A percentile compares a stretch with the other conserved stretches of the same genome.
These are phyloP conservation scores for Hyperopisus bebe DNA, from an alignment of 2,113 vertebrate genomes.

Conservation along the genomic window DNA sequence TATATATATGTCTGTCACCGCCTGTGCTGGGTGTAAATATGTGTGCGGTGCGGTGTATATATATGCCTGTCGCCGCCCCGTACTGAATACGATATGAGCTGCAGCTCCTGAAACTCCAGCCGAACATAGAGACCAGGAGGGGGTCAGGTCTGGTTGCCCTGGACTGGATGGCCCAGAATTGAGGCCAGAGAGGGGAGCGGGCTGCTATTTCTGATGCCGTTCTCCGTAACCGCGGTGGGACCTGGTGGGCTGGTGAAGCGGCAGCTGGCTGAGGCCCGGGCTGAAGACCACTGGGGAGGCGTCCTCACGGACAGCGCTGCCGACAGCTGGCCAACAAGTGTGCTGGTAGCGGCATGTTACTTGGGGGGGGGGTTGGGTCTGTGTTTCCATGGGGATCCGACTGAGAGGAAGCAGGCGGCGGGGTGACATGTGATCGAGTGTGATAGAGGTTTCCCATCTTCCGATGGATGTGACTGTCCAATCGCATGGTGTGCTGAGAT, in stretches of 20 bases:
- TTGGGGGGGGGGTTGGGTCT: not conserved
- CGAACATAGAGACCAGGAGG: not conserved
- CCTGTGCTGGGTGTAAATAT: not conserved
- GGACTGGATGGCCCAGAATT: not conserved
- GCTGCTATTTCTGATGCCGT: not conserved
- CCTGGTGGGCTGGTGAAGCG: not conserved
- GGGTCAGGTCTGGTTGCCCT: not conserved
- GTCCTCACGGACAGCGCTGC: not conserved
- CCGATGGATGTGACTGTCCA: too few species aligned
- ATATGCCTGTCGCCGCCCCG: too few species aligned
- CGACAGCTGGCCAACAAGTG: not conserved
- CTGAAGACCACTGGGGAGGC: not conserved
- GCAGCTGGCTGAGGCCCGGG: not conserved
- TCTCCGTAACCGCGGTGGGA: not conserved
- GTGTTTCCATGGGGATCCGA: constrained; percentile 1
- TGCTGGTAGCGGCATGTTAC: not conserved
- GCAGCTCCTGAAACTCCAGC: not conserved
- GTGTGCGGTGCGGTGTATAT: too few species aligned
- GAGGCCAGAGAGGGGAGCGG: not conserved
- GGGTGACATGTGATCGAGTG: not conserved
- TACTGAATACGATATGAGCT: not conserved
- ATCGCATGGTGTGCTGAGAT: not conserved
- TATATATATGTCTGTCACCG: not conserved
- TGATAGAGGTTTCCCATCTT: not conserved
- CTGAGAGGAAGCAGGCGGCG: not conserved